phyloP scores from a whole-genome alignment of 2,113 vertebrate genomes.

The Tapirus terrestris region DNA sequence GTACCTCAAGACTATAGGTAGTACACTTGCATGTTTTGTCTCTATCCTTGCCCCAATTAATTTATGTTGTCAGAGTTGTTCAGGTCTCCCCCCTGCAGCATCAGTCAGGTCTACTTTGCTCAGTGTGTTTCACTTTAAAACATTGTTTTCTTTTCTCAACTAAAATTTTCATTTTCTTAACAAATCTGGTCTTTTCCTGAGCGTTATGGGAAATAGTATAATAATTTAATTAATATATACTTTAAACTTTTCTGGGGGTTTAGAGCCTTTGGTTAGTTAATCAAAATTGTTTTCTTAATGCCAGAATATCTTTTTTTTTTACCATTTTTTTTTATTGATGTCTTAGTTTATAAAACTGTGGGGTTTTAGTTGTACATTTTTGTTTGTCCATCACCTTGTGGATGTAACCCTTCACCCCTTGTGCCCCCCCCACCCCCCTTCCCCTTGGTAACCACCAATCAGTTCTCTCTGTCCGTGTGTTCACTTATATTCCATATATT shows the following conservation, averaged over 20 bases:
- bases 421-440: too few relatives aligned
- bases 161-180: constrained; percentile 19
- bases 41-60: not conserved
- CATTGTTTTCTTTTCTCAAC: not conserved
- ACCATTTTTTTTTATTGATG: too few relatives aligned
- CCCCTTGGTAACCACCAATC: too few relatives aligned
- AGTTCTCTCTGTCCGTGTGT: too few relatives aligned
- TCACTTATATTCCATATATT: too few relatives aligned
- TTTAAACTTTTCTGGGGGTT: not conserved
- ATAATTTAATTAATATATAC: not conserved
- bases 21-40: not conserved
- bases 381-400: too few relatives aligned
- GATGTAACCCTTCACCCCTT: too few relatives aligned
- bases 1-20: not conserved
- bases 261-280: constrained; percentile 12
- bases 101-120: not conserved
- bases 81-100: not conserved
- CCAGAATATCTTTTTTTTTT: not conserved
- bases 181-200: not conserved
- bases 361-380: too few relatives aligned
- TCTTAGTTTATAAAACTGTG: too few relatives aligned
- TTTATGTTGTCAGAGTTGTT: not conserved
- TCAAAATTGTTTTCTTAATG: constrained; percentile 7
- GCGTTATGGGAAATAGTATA: not conserved
- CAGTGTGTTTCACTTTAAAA: not conserved